Evolutionary conservation across 2,797 vertebrate genomes (phyloP), one percentile per base, ranked within the genome.

Genomic region (Mastacembelus armatus): DNA sequence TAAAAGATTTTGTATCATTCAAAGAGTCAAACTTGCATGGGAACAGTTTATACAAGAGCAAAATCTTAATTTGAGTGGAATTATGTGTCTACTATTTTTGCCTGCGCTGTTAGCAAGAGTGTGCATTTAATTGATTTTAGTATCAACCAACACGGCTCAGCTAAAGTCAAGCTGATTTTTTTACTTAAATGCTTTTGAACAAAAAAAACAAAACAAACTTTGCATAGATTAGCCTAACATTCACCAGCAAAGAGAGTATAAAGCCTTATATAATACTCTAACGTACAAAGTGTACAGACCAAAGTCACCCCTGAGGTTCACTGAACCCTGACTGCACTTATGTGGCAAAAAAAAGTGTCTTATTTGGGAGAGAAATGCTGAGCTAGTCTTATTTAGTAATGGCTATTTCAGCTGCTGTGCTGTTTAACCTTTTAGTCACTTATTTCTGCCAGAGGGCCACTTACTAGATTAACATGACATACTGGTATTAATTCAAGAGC

Each of bases 381-480:
- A 90, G 83, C 63, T 56, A 5, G 65, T 67, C 55, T 32, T 66
- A 66, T 90, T 83, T 79, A 44, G 80, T 85, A 82, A 88, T 77
- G 68, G 69, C 67, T 77, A 58, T 74, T 70, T 55, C 71, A 50
- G 78, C 45, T 78, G 85, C 86, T 84, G 81, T 29, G 71, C 84
- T 80, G 77, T 68, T 85, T 74, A 85, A 69, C 59, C 76, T 72
- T 64, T 82, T 77, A 78, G 59, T 75, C 83, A 65, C 78, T 62
- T 71, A 30, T 78, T 82, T 70, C 51, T 87, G 85, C 85, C 88
- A 91, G 66, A 67, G 62, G 66, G 48, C 81, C 85, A 88, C 82
- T 90, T 81, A 73, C 75, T 74, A 85, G 84, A 92, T 91, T 84
- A 91, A 75, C 83, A 67, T 82, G 18, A 52, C 63, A 56, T n/a